Percentiles rank a stretch among this genome's conserved stretches.
These are phyloP conservation scores for Ptiloglossa arizonensis DNA, from an alignment of 1,140 invertebrate species.

Conservation along the genomic window DNA sequence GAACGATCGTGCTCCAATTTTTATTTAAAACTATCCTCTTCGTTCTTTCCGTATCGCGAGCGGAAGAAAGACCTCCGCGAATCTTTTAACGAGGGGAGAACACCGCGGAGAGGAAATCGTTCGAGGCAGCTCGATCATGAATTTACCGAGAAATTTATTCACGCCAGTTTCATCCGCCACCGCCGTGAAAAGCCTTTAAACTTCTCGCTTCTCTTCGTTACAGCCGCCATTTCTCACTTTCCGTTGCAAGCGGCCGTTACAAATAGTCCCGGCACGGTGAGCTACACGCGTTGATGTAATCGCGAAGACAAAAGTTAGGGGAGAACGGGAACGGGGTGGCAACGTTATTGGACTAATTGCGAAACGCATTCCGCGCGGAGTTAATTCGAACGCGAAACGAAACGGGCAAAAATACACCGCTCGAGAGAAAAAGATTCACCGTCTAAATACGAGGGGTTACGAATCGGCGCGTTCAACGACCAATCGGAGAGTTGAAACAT, in stretches of 20 bases:
- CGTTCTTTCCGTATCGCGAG: no score
- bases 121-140: conserved; percentile 49
- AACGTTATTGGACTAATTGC: not conserved
- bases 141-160: conserved; percentile 57
- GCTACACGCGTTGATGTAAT: not conserved
- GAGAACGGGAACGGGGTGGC: no score
- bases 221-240: conserved; percentile 46
- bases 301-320: not conserved
- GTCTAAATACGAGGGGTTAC: no score
- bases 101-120: conserved; percentile 24
- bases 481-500: no score
- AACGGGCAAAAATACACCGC: no score
- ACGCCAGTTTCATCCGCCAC: conserved; percentile 27
- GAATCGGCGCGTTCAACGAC: no score
- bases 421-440: no score
- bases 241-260: conserved; percentile 16
- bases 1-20: no score
- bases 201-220: conserved; percentile 35
- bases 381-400: not conserved
- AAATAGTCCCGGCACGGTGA: conserved; percentile 13
- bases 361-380: not conserved
- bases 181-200: conserved; percentile 42
- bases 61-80: no score
- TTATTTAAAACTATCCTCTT: no score
- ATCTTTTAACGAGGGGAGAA: not conserved